phyloP scores from a whole-genome alignment of 2,888 invertebrate genomes.

The Cyclophora albipunctata region DNA sequence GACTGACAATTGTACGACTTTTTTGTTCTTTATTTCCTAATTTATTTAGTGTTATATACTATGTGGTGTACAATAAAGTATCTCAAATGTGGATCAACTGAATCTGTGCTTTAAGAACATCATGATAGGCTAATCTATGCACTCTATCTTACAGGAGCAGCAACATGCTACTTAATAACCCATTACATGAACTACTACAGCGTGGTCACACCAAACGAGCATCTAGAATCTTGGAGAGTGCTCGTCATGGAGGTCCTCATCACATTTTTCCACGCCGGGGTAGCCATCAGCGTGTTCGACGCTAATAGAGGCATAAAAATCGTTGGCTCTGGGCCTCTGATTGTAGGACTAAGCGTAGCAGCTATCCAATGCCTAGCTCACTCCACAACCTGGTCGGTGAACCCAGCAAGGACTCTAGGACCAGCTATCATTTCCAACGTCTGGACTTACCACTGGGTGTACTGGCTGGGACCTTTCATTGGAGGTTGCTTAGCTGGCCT shows the following conservation, averaged over 20 bases:
- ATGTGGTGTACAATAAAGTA: too few relatives aligned
- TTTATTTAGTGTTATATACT: too few relatives aligned
- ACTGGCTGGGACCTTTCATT: slow-evolving; percentile 25
- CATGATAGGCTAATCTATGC: background rate
- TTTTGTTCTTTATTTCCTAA: too few relatives aligned
- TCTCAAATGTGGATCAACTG: too few relatives aligned
- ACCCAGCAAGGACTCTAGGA: slow-evolving; percentile 25
- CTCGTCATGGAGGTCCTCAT: slow-evolving; percentile 26
- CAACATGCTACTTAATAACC: slow-evolving; percentile 20
- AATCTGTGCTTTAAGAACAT: too few relatives aligned
- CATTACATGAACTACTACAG: slow-evolving; percentile 15
- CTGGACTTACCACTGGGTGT: slow-evolving; percentile 26
- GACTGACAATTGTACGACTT: too few relatives aligned
- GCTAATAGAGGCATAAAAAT: slow-evolving; percentile 22
- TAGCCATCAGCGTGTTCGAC: slow-evolving; percentile 25
- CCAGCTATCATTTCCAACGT: slow-evolving; percentile 25
- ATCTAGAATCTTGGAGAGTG: slow-evolving; percentile 10
- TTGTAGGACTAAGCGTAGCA: slow-evolving; percentile 26
- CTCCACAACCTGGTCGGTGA: slow-evolving; percentile 25
- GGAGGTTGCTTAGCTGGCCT: slow-evolving; percentile 27
- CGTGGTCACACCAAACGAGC: slow-evolving; percentile 14
- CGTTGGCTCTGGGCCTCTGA: slow-evolving; percentile 27
- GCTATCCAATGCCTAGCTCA: slow-evolving; percentile 25
- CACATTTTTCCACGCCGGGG: slow-evolving; percentile 26
- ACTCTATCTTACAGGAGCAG: slow-evolving; percentile 22